Conservation (phyloP, 2,888 invertebrate genomes). For the Papilio protenor region DNA sequence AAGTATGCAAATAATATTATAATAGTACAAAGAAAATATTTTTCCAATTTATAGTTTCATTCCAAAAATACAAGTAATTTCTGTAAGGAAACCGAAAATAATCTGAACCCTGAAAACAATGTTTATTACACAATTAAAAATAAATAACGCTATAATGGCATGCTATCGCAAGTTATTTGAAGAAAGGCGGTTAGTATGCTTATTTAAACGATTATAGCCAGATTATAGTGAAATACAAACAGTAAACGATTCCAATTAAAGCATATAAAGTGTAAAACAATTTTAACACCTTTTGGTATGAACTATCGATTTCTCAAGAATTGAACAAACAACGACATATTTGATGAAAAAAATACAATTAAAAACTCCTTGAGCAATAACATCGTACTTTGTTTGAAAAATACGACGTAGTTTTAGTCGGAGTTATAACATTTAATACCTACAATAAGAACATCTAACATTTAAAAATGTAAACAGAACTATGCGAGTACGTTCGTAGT, state of each 20-base stretch:
- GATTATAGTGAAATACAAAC: neutral
- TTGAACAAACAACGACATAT: neutral
- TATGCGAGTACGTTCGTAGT: slow-evolving; percentile 34
- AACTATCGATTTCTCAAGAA: neutral
- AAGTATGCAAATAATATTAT: neutral
- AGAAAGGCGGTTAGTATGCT: neutral
- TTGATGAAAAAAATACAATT: neutral
- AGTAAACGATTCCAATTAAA: slow-evolving; percentile 15
- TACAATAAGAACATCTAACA: neutral
- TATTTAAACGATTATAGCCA: slow-evolving; percentile 9
- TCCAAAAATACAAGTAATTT: neutral
- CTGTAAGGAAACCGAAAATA: neutral
- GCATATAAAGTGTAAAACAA: neutral
- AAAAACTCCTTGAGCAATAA: neutral
- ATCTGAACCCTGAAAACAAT: neutral
- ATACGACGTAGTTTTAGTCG: neutral
- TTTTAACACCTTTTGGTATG: neutral
- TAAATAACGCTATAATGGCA: slow-evolving; percentile 15
- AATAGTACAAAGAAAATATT: neutral
- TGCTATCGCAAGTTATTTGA: slow-evolving; percentile 18
- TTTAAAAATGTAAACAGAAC: neutral
- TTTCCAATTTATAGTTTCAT: neutral
- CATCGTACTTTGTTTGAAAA: neutral
- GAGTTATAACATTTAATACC: neutral
- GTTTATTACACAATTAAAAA: slow-evolving; percentile 20